A percentile compares a stretch with the other conserved stretches of the same genome.
phyloP scores from a whole-genome alignment of 2,113 vertebrate genomes.

The Lophura nycthemera region DNA sequence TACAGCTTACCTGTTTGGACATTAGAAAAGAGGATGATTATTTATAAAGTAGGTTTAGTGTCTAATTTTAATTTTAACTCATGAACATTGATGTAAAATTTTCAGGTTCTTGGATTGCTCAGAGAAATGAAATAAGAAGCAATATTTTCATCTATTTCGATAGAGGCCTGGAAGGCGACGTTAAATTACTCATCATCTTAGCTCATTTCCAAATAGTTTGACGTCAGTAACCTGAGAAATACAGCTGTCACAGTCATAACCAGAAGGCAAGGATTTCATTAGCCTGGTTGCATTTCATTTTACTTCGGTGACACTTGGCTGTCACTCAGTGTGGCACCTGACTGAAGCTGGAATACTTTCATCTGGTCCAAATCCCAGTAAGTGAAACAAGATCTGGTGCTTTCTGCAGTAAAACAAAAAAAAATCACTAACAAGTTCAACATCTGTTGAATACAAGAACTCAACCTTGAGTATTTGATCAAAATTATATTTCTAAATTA shows the following conservation, averaged over 20 bases:
- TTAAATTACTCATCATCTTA: neutral
- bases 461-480: neutral
- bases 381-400: neutral
- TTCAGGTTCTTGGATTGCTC: neutral
- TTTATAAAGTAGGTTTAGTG: neutral
- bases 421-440: neutral
- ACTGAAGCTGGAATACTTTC: neutral
- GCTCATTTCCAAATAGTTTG: neutral
- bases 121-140: neutral
- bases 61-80: rapidly evolving
- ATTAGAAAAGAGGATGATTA: neutral
- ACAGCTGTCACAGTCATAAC: neutral
- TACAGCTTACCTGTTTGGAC: neutral
- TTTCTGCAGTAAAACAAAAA: neutral
- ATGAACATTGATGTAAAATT: neutral
- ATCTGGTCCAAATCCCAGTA: neutral
- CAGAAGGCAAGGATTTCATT: neutral
- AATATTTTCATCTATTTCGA: neutral
- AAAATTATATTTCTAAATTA: neutral
- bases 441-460: neutral
- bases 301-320: neutral
- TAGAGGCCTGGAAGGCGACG: neutral
- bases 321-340: neutral
- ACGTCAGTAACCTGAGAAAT: neutral
- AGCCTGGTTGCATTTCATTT: neutral